Evolutionary conservation across 2,797 vertebrate species (phyloP), one percentile per base, ranked within the genome.

Genomic region (Cheirogaleus major): DNA sequence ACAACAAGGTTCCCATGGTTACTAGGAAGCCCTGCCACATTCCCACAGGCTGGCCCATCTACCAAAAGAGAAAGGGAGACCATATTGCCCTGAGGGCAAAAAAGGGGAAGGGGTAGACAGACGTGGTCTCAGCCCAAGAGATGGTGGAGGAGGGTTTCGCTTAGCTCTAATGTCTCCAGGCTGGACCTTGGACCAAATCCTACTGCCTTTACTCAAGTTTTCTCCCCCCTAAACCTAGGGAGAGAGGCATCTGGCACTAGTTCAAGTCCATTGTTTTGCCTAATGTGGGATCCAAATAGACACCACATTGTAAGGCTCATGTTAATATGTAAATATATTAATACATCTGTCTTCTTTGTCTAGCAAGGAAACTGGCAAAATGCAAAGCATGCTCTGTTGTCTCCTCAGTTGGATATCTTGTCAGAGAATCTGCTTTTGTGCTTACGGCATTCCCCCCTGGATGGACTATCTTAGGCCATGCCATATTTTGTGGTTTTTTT

Each of bases 1-100:
- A 83, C 95, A 96, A 97, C 93, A 93, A 75, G 80, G 97, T 96
- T 97, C 94, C 93, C 93, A 97, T 97, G 81, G 96, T 97, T 97
- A 96, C 96, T n/a, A 89, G 89, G 59, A 93, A 91, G 83, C 8
- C 22, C 85, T 15, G 84, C 93, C 63, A 76, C 96, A 85, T 97
- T 97, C 92, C 89, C 93, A 96, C 57, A 95, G 94, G 87, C 95
- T 23, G 65, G 92, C 69, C 81, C 69, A 57, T 82, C 89, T 57
- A 88, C 61, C 52, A 78, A 93, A 82, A 93, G 82, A 94, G 65
- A 97, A 85, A 94, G 27, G 41, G 80, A 89, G 23, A 89, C 72
- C 32, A 61, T 72, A 61, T 15, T 73, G 55, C 25, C 88, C 80
- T 67, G 38, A 35, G 41, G 88, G 65, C 50, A 61, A 81, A 85